Conservation (phyloP, 2,113 vertebrate genomes). For the Felis chaus region DNA sequence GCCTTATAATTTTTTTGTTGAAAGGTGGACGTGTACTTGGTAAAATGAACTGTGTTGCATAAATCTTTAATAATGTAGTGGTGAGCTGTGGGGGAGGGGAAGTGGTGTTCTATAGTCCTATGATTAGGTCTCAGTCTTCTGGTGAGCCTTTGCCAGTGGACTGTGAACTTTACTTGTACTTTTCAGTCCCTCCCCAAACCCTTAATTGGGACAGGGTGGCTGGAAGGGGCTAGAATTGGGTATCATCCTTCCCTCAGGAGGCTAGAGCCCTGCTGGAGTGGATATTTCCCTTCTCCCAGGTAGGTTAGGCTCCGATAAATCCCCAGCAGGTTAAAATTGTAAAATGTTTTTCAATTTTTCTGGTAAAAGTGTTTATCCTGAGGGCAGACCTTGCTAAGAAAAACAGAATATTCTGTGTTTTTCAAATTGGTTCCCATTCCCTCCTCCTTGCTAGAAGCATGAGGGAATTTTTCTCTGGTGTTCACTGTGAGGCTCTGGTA, state of each 20-base stretch:
- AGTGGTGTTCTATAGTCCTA: not conserved
- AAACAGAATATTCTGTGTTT: not conserved
- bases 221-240: not conserved
- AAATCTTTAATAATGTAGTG: not conserved
- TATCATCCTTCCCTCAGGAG: not conserved
- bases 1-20: not conserved
- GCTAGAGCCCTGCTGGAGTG: not conserved
- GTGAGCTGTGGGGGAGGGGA: not conserved
- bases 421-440: not conserved
- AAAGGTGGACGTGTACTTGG: not conserved
- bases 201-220: not conserved
- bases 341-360: not conserved
- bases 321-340: not conserved
- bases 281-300: not conserved
- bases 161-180: not conserved
- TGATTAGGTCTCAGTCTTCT: not conserved
- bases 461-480: not conserved
- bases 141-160: not conserved
- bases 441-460: not conserved
- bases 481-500: not conserved
- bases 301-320: not conserved
- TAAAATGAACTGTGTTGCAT: not conserved
- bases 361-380: not conserved
- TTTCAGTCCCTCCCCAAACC: not conserved
- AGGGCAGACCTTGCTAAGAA: not conserved